These are phyloP conservation scores for Myxocyprinus asiaticus DNA, from an alignment of 2,113 vertebrate species.

Conservation along the genomic window DNA sequence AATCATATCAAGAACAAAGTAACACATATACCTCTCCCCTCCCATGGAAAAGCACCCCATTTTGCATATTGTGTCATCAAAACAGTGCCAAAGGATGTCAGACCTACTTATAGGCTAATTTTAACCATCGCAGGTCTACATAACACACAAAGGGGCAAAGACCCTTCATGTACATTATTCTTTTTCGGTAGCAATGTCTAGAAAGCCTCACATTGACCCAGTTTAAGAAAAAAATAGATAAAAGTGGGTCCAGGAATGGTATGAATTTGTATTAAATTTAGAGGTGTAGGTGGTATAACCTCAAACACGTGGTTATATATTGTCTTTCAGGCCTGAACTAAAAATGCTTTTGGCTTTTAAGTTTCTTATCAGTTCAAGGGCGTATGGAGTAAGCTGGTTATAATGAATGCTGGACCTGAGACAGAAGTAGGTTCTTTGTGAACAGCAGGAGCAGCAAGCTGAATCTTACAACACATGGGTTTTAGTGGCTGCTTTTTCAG, in stretches of 20 bases:
- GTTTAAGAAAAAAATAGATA: constrained; percentile 4
- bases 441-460: neutral
- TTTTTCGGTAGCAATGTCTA: neutral
- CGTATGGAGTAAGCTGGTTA: neutral
- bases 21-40: neutral
- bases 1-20: neutral
- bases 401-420: neutral
- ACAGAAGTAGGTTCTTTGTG: constrained; percentile 11
- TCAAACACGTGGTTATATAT: neutral
- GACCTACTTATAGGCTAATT: constrained; percentile 26
- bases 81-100: constrained; percentile 15
- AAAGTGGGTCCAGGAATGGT: neutral
- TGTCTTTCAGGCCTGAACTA: neutral
- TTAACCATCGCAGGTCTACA: neutral
- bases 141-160: neutral
- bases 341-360: constrained; percentile 2
- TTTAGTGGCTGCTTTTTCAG: neutral
- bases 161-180: neutral
- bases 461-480: neutral
- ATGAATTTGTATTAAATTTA: neutral
- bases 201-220: neutral
- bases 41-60: neutral
- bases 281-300: neutral
- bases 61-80: constrained; percentile 32
- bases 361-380: constrained; percentile 5